These are phyloP conservation scores for Elysia crispata DNA, from an alignment of 2,888 invertebrate species.

Conservation along the genomic window DNA sequence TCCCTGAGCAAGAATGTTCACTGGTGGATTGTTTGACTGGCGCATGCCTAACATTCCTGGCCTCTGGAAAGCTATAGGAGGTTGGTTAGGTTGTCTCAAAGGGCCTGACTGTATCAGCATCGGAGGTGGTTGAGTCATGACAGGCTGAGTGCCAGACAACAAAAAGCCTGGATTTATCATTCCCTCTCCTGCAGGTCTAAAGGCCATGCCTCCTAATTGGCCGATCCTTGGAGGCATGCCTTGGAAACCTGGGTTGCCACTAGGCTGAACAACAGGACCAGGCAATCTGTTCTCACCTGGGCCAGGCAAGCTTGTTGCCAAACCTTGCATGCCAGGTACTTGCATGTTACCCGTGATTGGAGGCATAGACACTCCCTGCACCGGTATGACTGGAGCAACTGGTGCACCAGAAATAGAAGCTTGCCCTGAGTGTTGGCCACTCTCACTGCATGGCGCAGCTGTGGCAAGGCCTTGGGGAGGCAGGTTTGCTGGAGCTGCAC, in stretches of 20 bases:
- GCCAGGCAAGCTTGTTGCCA: too few species aligned
- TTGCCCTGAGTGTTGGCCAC: too few species aligned
- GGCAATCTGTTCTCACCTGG: background rate
- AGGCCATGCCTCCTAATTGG: too few species aligned
- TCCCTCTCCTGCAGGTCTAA: background rate
- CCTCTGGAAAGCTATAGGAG: conserved; percentile 25
- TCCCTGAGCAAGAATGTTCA: conserved; percentile 44
- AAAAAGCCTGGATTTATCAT: conserved; percentile 26
- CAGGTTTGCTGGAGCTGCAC: too few species aligned
- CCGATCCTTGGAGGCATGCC: background rate
- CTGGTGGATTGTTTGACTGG: conserved; percentile 22
- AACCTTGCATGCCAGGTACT: too few species aligned
- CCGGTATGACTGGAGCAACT: too few species aligned
- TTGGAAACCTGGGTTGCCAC: background rate
- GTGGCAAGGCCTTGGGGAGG: too few species aligned
- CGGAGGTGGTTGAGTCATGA: conserved; percentile 43
- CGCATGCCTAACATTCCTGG: conserved; percentile 31
- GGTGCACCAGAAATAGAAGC: too few species aligned
- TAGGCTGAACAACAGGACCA: background rate
- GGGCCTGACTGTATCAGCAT: conserved; percentile 14
- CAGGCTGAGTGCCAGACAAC: conserved; percentile 25
- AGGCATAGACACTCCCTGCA: too few species aligned
- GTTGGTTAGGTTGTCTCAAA: conserved; percentile 6
- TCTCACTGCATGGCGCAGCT: too few species aligned
- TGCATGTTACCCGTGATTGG: too few species aligned